phyloP scores from a whole-genome alignment of 2,113 vertebrate species.

The Pluvialis apricaria region DNA sequence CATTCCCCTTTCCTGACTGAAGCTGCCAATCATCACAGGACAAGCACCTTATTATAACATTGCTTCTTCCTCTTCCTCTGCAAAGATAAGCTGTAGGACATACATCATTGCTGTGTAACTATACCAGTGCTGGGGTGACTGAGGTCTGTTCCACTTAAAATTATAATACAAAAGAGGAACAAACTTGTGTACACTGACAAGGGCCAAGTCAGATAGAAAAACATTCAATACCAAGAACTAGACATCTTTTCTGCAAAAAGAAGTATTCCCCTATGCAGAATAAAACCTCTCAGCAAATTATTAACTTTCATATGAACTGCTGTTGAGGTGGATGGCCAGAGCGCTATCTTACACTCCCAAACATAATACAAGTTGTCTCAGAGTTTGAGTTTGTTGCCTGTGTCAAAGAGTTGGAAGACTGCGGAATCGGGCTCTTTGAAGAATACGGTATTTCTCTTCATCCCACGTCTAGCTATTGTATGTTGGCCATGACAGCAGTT shows the following conservation, averaged over 20 bases:
- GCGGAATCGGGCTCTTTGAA: neutral
- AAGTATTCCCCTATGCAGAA: neutral
- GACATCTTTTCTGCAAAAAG: neutral
- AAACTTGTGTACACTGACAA: neutral
- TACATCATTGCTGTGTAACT: neutral
- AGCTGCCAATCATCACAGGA: neutral
- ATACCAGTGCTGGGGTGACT: neutral
- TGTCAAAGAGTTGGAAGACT: neutral
- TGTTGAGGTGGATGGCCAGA: neutral
- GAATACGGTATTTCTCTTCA: neutral
- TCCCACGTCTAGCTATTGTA: neutral
- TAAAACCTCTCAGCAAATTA: neutral
- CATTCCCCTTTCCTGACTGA: neutral
- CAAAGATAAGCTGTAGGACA: neutral
- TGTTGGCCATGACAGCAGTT: neutral
- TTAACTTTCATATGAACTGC: neutral
- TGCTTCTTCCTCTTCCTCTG: neutral
- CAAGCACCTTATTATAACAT: accelerated
- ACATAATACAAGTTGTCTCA: neutral
- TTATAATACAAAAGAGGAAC: neutral
- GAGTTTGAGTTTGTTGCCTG: neutral
- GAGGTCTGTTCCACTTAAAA: neutral
- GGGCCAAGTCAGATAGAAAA: neutral
- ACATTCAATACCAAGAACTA: neutral
- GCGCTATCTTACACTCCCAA: neutral